These are phyloP conservation scores for Hylia prasina DNA, from an alignment of 2,113 vertebrate species.

Conservation along the genomic window DNA sequence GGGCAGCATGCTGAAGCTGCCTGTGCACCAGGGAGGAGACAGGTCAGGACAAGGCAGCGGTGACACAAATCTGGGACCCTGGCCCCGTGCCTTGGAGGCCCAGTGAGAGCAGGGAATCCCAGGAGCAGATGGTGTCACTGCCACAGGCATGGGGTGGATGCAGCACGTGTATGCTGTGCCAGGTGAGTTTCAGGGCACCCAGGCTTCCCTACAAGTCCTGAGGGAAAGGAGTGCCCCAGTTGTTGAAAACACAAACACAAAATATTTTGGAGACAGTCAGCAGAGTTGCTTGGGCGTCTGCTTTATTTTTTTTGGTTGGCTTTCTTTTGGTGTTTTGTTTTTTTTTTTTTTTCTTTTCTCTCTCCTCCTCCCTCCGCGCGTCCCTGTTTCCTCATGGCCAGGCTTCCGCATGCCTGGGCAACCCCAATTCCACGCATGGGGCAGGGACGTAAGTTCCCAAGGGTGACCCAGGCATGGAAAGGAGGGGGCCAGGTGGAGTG, in stretches of 20 bases:
- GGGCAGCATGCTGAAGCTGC: accelerated
- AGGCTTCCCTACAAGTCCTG: not conserved
- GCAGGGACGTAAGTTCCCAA: not conserved
- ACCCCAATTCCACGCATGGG: accelerated
- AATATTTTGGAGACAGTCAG: not conserved
- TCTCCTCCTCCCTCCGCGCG: not conserved
- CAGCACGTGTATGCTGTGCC: not conserved
- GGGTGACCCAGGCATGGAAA: accelerated
- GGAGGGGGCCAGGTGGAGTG: not conserved
- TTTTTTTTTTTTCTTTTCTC: not conserved
- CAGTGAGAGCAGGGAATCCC: not conserved
- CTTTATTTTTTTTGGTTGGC: not conserved
- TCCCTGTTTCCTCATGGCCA: not conserved
- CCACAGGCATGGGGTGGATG: not conserved
- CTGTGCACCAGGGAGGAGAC: not conserved
- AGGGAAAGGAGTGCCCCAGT: not conserved
- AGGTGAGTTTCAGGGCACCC: accelerated
- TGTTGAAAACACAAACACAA: not conserved
- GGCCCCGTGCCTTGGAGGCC: accelerated
- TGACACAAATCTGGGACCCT: not conserved
- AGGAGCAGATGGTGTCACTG: accelerated
- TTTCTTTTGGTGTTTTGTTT: not conserved
- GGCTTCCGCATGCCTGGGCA: not conserved
- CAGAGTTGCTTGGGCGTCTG: not conserved
- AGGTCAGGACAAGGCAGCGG: not conserved